Base-by-base conservation (phyloP, 2,797 vertebrate species). In the Nannoperca obscura region DNA sequence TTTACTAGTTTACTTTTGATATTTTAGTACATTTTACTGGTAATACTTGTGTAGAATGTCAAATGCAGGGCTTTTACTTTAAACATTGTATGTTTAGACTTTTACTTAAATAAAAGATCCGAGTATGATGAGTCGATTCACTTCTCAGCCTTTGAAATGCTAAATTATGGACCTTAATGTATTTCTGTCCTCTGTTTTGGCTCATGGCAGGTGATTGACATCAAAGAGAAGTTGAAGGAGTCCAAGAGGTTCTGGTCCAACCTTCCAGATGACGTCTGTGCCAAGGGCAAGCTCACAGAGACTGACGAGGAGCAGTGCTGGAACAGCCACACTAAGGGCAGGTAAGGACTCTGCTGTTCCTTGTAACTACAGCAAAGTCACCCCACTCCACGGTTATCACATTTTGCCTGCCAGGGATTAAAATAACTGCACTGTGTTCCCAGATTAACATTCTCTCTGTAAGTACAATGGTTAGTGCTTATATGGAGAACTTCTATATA, bases 161-260 rank as follows among this genome's bases (percentile, higher is more conserved):
- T 49, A 50, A 79, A 84, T 72, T 20, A 64, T 69, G 24, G 40
- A 24, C 22, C 9, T 5, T 64, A 44, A 76, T 53, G 40, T 84
- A 36, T 94, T 75, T 94, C 84, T 90, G 59, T 54, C 55, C 58
- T 77, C 47, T 89, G 70, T 80, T 86, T 88, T 86, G 76, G 74
- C 73, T 77, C 44, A 65, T 66, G 86, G 74, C 94, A 99, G 98
- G 97, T 99, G 91, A 95, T 94, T 86, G 97, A 99, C 87, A 98
- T 99, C 89, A 99, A 97, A 94, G 96, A 96, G 89, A 97, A 97
- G 86, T 74, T 99, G 88, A 97, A 96, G 91, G 93, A 97, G 87
- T 98, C 97, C 72, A 99, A 96, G 94, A 97, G 95, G 93, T 97
- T 99, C 92, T 99, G 98, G 98, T 98, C 97, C 32, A 86, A 96